A percentile compares a stretch with the other conserved stretches of the same genome.
Conservation (phyloP, 2,113 vertebrate genomes). For the Caloenas nicobarica region DNA sequence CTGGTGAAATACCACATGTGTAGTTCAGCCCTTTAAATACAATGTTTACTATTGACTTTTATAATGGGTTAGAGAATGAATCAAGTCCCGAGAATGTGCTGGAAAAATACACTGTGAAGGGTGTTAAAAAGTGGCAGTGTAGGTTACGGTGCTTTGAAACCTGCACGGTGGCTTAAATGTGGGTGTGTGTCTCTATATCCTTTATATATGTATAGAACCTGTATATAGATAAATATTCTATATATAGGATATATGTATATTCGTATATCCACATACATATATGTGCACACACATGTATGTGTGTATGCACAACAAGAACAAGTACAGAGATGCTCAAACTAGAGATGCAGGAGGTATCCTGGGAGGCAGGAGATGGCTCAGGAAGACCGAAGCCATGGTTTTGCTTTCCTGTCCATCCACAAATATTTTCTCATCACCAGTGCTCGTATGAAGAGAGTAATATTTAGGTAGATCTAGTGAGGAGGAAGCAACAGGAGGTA, state of each 20-base stretch:
- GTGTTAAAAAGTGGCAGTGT: not conserved
- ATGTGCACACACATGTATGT: not conserved
- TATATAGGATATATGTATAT: not conserved
- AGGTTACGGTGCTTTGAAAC: not conserved
- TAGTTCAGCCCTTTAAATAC: not conserved
- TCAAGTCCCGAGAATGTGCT: not conserved
- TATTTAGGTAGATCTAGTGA: too few species aligned
- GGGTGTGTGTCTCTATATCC: not conserved
- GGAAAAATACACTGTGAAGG: not conserved
- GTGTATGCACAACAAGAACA: too few species aligned
- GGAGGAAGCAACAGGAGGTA: too few species aligned
- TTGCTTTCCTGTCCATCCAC: not conserved
- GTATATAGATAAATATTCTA: not conserved
- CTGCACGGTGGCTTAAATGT: not conserved
- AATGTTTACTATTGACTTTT: conserved; percentile 8
- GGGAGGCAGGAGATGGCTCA: not conserved
- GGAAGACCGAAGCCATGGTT: not conserved
- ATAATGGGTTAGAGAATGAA: not conserved
- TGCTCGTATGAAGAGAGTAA: not conserved
- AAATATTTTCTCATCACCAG: not conserved
- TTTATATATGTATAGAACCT: not conserved
- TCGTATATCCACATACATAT: not conserved
- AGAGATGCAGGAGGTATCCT: too few species aligned
- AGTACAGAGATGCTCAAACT: too few species aligned
- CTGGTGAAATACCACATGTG: not conserved